Evolutionary conservation across 2,113 vertebrate genomes (phyloP), one percentile per base, ranked within the genome.

Genomic region (Corydoras sp.): DNA sequence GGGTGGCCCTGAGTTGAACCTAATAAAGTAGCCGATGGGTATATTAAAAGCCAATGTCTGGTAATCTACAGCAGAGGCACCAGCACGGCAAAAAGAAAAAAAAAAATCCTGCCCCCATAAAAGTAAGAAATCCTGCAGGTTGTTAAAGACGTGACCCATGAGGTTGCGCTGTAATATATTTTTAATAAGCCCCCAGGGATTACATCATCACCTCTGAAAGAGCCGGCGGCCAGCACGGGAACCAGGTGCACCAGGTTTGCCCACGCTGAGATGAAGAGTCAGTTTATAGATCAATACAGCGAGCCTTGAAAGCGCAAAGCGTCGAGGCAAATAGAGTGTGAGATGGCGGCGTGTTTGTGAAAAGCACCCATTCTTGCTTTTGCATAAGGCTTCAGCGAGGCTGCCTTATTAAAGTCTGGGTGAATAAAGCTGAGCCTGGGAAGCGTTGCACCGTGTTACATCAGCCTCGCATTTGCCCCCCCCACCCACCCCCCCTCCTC

Each of bases 101-200:
- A 3, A 24, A 13, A 48, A 49, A 12, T 13, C 55, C 43, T 55
- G 13, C 15, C 13, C 31, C 55, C 13, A 15, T n/a, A 56, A 56
- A n/a, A 9, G n/a, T n/a, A 56, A 55, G n/a, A 65, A 65, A 58
- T 79, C 82, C 67, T 54, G 72, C 66, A 24, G 72, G 69, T 79
- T 74, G 61, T 60, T 82, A 84, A 83, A 85, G 85, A 63, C 83
- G 71, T 88, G 83, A 85, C 87, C 86, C 73, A 61, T 74, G 76
- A 80, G 82, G 81, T 81, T 84, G 72, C 48, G 80, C 78, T 77
- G 81, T 80, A 79, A 89, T 86, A 85, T 79, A 76, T 80, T 77
- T 86, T 79, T 85, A 88, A 88, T 86, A 86, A 85, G 83, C 81
- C 85, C 76, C 81, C n/a, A 74, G 83, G 84, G 86, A 85, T 81